Evolutionary conservation across 1,140 invertebrate genomes (phyloP), one percentile per base, ranked within the genome.

Genomic region (Centruroides vittatus): DNA sequence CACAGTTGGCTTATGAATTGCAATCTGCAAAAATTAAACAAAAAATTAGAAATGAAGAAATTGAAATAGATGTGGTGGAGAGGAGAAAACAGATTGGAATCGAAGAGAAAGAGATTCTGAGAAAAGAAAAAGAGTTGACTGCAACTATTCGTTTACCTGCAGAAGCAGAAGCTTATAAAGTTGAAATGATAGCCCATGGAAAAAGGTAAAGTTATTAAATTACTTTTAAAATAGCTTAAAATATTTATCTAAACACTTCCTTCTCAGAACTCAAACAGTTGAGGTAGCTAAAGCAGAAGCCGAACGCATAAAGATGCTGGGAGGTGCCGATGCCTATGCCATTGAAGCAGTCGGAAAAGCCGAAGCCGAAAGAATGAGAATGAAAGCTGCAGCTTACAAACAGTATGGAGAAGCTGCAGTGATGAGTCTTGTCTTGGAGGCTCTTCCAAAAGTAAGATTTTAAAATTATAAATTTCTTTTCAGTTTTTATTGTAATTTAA

Each of bases 31-130:
- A 76, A 62, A 74, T 76, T 60, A 70, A 73, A 56, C 76, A 78
- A 68, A 74, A 70, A 59, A 78, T 78, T 46, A 64, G 76, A 48
- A 70, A 67, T 59, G 76, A 78, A 56, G 76, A 78, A 61, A 76
- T 78, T 52, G 73, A 78, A 65, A 78, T 78, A 60, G 78, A 80
- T 59, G 75, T 80, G 47, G 77, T 79, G 5, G 78, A 80, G 67
- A 67, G 77, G 50, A 70, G 73, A 53, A 80, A 80, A 65, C 71
- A 74, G 66, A 80, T 80, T 65, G 75, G 74, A 55, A 69, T 78
- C 46, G 76, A 78, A 67, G 76, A 78, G 65, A 77, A 77, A 62
- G 76, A 78, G 68, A 77, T 78, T 57, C 36, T 74, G 34, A 68
- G 76, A 47, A 77, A 76, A 57, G 76, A 78, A 58, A 78, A 76